Evolutionary conservation across 2,888 invertebrate genomes (phyloP).

Genomic region (Neoitamus cyanurus): DNA sequence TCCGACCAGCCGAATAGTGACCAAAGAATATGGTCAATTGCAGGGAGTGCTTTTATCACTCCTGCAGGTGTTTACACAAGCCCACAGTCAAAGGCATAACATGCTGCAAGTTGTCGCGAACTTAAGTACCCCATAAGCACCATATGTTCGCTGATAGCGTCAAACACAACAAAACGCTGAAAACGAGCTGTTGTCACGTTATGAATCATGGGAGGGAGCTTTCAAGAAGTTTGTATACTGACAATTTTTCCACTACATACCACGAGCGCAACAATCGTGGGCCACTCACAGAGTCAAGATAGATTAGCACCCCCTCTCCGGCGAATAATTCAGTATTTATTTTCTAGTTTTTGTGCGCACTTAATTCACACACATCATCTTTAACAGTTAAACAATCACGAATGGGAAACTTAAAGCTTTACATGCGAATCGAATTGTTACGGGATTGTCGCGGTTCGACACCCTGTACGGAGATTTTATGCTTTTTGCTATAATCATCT

Average conservation of each 20-base stretch:
- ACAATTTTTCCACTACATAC: background rate
- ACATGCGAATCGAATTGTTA: background rate
- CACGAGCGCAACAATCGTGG: background rate
- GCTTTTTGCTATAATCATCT: background rate
- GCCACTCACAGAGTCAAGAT: background rate
- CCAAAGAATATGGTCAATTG: background rate
- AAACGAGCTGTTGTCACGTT: background rate
- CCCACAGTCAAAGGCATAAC: background rate
- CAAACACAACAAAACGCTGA: background rate
- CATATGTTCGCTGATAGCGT: slow-evolving; percentile 8
- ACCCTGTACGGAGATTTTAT: background rate
- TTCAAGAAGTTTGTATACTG: background rate
- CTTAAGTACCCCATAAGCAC: background rate
- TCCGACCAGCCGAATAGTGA: background rate
- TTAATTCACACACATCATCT: background rate
- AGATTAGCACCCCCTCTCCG: background rate
- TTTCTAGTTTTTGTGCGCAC: background rate
- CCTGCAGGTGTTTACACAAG: background rate
- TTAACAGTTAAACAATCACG: slow-evolving; percentile 23
- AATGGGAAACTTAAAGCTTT: background rate
- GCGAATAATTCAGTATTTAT: background rate
- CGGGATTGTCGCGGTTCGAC: background rate
- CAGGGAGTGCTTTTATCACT: background rate
- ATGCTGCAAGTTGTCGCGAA: background rate
- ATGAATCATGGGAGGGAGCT: slow-evolving; percentile 4